Evolutionary conservation across 2,113 vertebrate genomes (phyloP).

Genomic region (Abramis brama): DNA sequence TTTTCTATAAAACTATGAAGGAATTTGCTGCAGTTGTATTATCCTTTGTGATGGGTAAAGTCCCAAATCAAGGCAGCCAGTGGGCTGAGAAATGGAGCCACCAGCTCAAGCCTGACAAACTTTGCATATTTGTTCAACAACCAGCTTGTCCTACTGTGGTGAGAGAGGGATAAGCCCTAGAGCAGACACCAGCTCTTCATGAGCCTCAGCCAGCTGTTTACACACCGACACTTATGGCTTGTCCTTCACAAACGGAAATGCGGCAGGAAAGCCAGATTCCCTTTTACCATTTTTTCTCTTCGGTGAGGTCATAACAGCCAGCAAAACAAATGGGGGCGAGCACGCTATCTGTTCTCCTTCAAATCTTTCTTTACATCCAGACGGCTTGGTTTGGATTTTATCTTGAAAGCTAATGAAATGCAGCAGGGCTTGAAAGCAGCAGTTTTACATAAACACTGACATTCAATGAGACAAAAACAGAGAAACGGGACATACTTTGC

Average conservation of each 20-base stretch:
- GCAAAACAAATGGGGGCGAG: slow-evolving; percentile 22
- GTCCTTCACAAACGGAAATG: slow-evolving; percentile 33
- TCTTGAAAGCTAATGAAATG: slow-evolving; percentile 22
- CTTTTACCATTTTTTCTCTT: background rate
- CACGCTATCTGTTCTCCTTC: slow-evolving; percentile 24
- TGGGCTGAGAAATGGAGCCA: slow-evolving; percentile 20
- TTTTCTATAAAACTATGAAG: slow-evolving; percentile 39
- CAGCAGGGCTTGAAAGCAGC: background rate
- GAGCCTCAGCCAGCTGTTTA: slow-evolving; percentile 24
- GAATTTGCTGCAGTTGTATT: slow-evolving; percentile 30
- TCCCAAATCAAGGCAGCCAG: slow-evolving; percentile 39
- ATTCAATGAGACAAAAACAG: slow-evolving; percentile 6
- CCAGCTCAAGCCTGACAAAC: slow-evolving; percentile 38
- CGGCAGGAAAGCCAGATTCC: slow-evolving; percentile 8
- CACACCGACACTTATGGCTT: slow-evolving; percentile 18
- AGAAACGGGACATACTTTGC: background rate
- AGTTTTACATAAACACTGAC: slow-evolving; percentile 15
- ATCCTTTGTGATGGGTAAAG: slow-evolving; percentile 31
- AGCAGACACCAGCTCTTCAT: slow-evolving; percentile 7
- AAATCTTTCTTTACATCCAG: slow-evolving; percentile 30
- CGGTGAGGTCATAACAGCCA: slow-evolving; percentile 37
- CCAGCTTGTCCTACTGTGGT: slow-evolving; percentile 24
- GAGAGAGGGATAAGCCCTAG: slow-evolving; percentile 25
- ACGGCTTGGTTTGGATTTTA: background rate
- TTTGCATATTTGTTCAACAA: slow-evolving; percentile 37